Percentiles rank a stretch among this genome's conserved stretches.
phyloP scores from a whole-genome alignment of 1,140 invertebrate species.

The Chrysomallon squamiferum region DNA sequence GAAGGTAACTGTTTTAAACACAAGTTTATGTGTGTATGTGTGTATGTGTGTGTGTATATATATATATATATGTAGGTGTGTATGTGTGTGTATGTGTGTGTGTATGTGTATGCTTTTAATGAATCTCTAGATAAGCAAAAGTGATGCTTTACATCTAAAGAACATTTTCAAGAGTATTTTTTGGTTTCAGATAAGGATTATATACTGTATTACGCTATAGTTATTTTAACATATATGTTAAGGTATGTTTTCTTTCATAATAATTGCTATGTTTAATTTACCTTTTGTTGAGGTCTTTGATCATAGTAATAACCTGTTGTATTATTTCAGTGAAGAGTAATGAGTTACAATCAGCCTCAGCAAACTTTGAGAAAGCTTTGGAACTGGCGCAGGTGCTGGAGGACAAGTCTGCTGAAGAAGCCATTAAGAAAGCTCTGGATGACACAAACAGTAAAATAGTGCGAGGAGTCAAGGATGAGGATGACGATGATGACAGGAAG shows the following conservation, averaged over 20 bases:
- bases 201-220: background rate
- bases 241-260: background rate
- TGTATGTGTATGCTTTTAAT: background rate
- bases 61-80: background rate
- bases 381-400: slow-evolving; percentile 49
- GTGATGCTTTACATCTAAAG: too few species aligned
- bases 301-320: background rate
- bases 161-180: too few species aligned
- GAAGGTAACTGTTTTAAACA: slow-evolving; percentile 24
- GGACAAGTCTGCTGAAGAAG: slow-evolving; percentile 48
- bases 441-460: slow-evolving; percentile 51
- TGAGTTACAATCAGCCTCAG: slow-evolving; percentile 37
- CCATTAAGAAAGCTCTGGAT: slow-evolving; percentile 55
- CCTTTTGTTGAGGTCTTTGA: too few species aligned
- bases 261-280: background rate
- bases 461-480: slow-evolving; percentile 11
- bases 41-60: background rate
- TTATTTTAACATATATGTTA: background rate
- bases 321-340: slow-evolving; percentile 46
- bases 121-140: too few species aligned
- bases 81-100: background rate
- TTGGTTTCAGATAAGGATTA: too few species aligned
- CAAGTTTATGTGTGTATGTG: background rate
- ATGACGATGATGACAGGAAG: background rate
- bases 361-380: slow-evolving; percentile 49